Conservation (phyloP, 1,140 invertebrate genomes). For the Neuroterus valhalla region DNA sequence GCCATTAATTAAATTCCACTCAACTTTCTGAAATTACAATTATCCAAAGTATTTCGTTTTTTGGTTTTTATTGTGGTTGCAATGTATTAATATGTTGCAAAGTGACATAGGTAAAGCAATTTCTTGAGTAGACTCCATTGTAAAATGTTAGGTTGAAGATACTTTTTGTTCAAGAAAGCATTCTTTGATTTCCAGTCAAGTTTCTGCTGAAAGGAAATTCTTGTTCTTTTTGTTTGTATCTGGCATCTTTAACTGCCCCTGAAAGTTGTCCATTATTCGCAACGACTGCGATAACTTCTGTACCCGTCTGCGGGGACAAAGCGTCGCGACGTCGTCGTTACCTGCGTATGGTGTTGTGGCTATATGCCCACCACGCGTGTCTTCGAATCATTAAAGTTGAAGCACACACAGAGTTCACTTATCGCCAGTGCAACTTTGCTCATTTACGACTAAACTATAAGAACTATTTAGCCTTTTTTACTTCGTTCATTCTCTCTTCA, state of each 20-base stretch:
- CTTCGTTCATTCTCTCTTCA: too few species aligned
- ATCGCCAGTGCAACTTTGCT: slow-evolving; percentile 6
- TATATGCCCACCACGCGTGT: slow-evolving; percentile 22
- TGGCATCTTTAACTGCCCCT: slow-evolving; percentile 15
- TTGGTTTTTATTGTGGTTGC: too few species aligned
- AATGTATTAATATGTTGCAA: too few species aligned
- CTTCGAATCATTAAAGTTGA: slow-evolving; percentile 25
- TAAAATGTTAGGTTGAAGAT: background rate
- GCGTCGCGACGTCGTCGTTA: background rate
- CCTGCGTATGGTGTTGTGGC: background rate
- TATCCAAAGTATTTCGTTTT: too few species aligned
- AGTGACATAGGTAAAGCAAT: background rate
- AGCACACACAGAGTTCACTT: slow-evolving; percentile 2
- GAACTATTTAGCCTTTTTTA: too few species aligned
- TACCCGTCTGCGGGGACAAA: background rate
- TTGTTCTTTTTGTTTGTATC: slow-evolving; percentile 8
- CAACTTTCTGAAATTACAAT: too few species aligned
- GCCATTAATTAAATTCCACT: background rate
- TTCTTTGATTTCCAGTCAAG: background rate
- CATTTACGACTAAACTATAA: slow-evolving; percentile 4
- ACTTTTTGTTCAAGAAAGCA: background rate
- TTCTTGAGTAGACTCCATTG: background rate
- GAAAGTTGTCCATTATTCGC: slow-evolving; percentile 25
- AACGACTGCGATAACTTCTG: slow-evolving; percentile 12
- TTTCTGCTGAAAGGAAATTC: background rate